Percentiles rank a stretch among this genome's conserved stretches.
Conservation (phyloP, 1,140 invertebrate species). For the Drosophila sturtevanti region DNA sequence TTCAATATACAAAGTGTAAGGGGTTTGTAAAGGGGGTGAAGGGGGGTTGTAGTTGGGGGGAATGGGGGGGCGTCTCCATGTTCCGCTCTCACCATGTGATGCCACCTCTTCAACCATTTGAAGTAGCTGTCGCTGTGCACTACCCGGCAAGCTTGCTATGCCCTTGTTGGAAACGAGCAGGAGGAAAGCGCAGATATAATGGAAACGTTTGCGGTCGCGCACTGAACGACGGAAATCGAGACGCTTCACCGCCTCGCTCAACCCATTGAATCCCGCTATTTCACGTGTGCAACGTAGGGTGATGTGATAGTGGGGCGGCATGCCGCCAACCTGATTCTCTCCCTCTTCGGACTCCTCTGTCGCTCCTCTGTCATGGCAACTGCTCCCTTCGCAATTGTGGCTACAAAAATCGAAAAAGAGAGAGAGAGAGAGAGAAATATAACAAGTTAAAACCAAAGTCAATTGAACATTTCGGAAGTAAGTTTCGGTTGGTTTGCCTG, state of each 20-base stretch:
- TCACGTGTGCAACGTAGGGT: conserved; percentile 95
- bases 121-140: conserved; percentile 95
- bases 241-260: conserved; percentile 96
- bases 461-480: conserved; percentile 57
- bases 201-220: conserved; percentile 95
- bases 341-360: conserved; percentile 36
- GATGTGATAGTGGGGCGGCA: conserved; percentile 96
- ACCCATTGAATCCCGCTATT: conserved; percentile 97
- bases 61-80: not conserved
- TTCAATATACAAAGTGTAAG: not conserved
- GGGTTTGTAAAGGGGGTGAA: too few species aligned
- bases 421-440: conserved; percentile 1
- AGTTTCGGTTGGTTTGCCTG: conserved; percentile 10
- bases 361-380: conserved; percentile 39
- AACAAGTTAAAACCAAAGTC: conserved; percentile 25
- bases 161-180: conserved; percentile 93
- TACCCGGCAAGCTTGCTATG: conserved; percentile 92
- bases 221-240: conserved; percentile 97
- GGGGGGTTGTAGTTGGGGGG: too few species aligned
- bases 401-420: conserved; percentile 34
- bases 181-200: conserved; percentile 97
- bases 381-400: conserved; percentile 71
- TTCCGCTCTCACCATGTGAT: conserved; percentile 88
- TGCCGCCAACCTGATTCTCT: conserved; percentile 82
- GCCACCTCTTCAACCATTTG: conserved; percentile 97